A percentile compares a stretch with the other conserved stretches of the same genome.
phyloP scores from a whole-genome alignment of 2,888 invertebrate genomes.

The Ectemnius continuus region DNA sequence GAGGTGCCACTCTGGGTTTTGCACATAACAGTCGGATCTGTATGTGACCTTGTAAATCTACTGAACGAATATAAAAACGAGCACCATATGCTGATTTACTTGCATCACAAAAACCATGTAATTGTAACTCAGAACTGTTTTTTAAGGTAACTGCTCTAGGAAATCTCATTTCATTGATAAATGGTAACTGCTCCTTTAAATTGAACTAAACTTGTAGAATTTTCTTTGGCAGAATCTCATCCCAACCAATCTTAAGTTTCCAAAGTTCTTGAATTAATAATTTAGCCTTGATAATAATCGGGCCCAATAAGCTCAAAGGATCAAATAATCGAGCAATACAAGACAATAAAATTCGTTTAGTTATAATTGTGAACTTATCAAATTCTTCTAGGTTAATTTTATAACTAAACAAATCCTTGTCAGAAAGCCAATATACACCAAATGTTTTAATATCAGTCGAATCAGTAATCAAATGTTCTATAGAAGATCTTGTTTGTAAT shows the following conservation, averaged over 20 bases:
- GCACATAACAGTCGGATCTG: neutral
- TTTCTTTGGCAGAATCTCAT: constrained; percentile 20
- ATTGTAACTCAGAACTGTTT: neutral
- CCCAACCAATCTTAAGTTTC: constrained; percentile 10
- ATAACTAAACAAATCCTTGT: no score
- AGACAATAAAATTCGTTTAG: no score
- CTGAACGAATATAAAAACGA: constrained; percentile 1
- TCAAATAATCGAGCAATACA: no score
- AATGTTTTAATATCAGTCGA: neutral
- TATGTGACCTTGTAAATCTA: neutral
- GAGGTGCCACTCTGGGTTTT: constrained; percentile 3
- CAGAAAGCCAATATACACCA: no score
- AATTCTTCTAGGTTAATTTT: no score
- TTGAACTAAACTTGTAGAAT: constrained; percentile 12
- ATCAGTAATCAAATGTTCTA: neutral
- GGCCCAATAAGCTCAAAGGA: no score
- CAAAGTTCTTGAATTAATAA: constrained; percentile 15
- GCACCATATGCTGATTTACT: constrained; percentile 10
- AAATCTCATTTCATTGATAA: constrained; percentile 2
- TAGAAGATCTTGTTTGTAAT: neutral
- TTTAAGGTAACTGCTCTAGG: neutral
- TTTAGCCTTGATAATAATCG: no score
- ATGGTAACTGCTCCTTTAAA: neutral
- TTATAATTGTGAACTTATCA: no score
- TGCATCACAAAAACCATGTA: constrained; percentile 20